These are phyloP conservation scores for Drosophila anceps DNA, from an alignment of 2,888 invertebrate genomes.

Conservation along the genomic window DNA sequence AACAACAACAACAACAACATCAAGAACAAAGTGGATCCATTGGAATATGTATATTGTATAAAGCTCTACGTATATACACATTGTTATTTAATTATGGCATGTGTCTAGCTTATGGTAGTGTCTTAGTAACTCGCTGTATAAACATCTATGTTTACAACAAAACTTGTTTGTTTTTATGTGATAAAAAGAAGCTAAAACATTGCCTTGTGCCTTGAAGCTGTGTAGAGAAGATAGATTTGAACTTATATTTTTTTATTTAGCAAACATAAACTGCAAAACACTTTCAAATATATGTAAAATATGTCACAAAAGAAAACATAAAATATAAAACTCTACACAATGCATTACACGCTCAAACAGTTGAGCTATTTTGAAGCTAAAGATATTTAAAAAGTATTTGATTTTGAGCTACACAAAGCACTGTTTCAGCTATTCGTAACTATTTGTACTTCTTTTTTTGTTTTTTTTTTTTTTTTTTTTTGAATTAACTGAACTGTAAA, in stretches of 20 bases:
- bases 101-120: conserved; percentile 67
- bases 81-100: conserved; percentile 53
- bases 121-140: conserved; percentile 64
- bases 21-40: conserved; percentile 12
- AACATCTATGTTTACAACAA: conserved; percentile 37
- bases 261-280: not conserved
- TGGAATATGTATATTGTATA: conserved; percentile 35
- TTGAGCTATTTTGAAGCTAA: not conserved
- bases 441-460: conserved; percentile 49
- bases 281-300: not conserved
- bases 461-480: too few species aligned
- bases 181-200: conserved; percentile 61
- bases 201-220: conserved; percentile 46
- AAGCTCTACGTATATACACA: conserved; percentile 44
- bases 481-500: conserved; percentile 53
- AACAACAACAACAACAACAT: conserved; percentile 10
- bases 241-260: too few species aligned
- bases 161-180: conserved; percentile 48
- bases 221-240: conserved; percentile 12
- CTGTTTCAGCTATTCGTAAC: conserved; percentile 58
- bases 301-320: not conserved
- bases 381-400: not conserved
- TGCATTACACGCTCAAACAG: not conserved
- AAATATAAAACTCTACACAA: not conserved
- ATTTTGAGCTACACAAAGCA: conserved; percentile 38